Base-by-base conservation (phyloP, 2,113 vertebrate species). In the Carollia perspicillata region DNA sequence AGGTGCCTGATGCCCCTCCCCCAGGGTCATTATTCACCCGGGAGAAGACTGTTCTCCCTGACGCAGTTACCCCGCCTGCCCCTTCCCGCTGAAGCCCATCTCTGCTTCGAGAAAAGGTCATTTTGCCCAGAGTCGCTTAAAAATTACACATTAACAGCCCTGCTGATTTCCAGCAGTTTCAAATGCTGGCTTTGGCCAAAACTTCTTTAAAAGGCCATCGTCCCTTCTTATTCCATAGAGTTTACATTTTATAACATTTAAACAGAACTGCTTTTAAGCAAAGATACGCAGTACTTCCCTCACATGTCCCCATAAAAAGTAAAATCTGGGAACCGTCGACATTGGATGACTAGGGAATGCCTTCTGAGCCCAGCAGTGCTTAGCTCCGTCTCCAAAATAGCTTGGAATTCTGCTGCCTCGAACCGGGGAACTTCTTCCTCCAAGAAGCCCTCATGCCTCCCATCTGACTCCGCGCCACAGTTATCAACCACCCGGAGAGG, bases 161-260 rank as follows among this genome's bases (percentile, higher is more conserved):
- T 33, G 40, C 85, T 26, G 65, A 22, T 92, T 93, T 95, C 92
- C 84, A 91, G 53, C 53, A 44, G 60, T 74, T 95, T 92, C 83
- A 71, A 80, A 92, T 7, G 66, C 83, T 75, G 77, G 83, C 90
- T 97, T 96, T 92, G 80, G 60, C 77, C 78, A 80, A 87, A 75
- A 92, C 69, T 90, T 96, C 96, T 97, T 96, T 35, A 97, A 96
- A 97, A 97, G 97, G 93, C 72, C 71, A 74, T 72, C 58, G 49
- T 94, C 63, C 58, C 74, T 90, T 86, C 83, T 88, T 90, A 68
- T 87, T 92, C 94, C 94, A 94, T 72, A 74, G 71, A 74, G 71
- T 97, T 96, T 97, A 95, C 94, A 95, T 95, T 94, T 88, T 96
- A 71, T 81, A 87, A 80, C 81, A 44, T 91, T 97, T 95, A 96